These are phyloP conservation scores for Trachymyrmex cornetzi DNA, from an alignment of 1,140 invertebrate species.

Conservation along the genomic window DNA sequence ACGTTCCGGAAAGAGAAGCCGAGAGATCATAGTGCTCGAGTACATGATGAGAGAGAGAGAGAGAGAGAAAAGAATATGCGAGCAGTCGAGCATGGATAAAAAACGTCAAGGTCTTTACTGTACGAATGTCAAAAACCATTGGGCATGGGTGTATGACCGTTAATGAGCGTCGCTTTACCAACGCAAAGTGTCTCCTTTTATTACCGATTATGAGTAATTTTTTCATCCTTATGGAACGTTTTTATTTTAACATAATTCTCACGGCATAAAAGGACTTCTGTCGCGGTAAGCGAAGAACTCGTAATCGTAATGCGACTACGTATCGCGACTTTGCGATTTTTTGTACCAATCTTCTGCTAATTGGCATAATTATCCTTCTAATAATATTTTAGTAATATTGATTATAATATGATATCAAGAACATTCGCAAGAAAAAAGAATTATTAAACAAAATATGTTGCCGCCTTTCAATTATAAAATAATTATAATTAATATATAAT, in stretches of 20 bases:
- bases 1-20: slow-evolving; percentile 63
- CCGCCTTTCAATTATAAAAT: background rate
- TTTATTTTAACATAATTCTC: background rate
- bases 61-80: background rate
- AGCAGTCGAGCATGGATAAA: slow-evolving; percentile 62
- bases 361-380: background rate
- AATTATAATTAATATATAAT: slow-evolving; percentile 27
- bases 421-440: background rate
- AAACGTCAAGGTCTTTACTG: slow-evolving; percentile 72
- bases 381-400: background rate
- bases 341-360: background rate
- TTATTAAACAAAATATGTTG: slow-evolving; percentile 2
- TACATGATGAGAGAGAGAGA: slow-evolving; percentile 26
- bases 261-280: background rate
- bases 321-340: background rate
- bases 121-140: slow-evolving; percentile 72
- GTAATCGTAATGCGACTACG: background rate
- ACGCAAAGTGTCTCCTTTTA: slow-evolving; percentile 46
- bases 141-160: slow-evolving; percentile 71
- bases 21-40: slow-evolving; percentile 45
- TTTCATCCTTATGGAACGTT: background rate
- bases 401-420: background rate
- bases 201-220: slow-evolving; percentile 65
- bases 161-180: slow-evolving; percentile 68
- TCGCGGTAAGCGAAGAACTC: background rate